phyloP scores from a whole-genome alignment of 2,113 vertebrate genomes.

The Isichthys henryi region DNA sequence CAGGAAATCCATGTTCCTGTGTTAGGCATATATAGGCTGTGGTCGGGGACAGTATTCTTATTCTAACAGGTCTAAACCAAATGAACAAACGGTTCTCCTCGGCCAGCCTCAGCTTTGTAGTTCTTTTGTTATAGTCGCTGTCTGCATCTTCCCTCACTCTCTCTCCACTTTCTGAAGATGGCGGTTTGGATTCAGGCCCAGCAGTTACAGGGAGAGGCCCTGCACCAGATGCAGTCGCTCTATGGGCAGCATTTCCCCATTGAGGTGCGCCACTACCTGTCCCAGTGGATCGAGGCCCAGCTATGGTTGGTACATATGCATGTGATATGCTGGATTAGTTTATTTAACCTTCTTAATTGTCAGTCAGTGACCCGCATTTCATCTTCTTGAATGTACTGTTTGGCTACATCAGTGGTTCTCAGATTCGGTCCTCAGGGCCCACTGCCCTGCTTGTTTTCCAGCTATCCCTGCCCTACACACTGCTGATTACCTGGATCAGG shows the following conservation, averaged over 20 bases:
- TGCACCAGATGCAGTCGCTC: conserved; percentile 95
- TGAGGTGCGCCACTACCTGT: conserved; percentile 93
- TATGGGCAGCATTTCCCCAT: conserved; percentile 97
- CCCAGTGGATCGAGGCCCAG: conserved; percentile 92
- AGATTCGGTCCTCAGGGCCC: too few relatives aligned
- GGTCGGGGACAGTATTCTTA: not conserved
- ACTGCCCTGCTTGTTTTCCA: too few relatives aligned
- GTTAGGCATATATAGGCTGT: not conserved
- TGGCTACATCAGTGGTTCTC: too few relatives aligned
- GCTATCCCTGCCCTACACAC: too few relatives aligned
- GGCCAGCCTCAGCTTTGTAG: not conserved
- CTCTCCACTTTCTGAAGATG: conserved; percentile 74
- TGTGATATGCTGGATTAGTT: not conserved
- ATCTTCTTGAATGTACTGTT: not conserved
- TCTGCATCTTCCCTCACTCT: not conserved
- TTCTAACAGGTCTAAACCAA: not conserved
- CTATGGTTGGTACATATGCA: conserved; percentile 66
- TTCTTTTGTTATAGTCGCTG: not conserved
- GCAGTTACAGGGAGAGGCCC: conserved; percentile 91
- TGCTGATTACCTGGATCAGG: too few relatives aligned
- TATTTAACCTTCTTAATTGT: not conserved
- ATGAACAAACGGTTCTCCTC: not conserved
- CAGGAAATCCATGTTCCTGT: not conserved
- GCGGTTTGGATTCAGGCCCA: conserved; percentile 98
- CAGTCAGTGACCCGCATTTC: not conserved